Evolutionary conservation across 2,797 vertebrate genomes (phyloP).

Genomic region (Mastacembelus armatus): DNA sequence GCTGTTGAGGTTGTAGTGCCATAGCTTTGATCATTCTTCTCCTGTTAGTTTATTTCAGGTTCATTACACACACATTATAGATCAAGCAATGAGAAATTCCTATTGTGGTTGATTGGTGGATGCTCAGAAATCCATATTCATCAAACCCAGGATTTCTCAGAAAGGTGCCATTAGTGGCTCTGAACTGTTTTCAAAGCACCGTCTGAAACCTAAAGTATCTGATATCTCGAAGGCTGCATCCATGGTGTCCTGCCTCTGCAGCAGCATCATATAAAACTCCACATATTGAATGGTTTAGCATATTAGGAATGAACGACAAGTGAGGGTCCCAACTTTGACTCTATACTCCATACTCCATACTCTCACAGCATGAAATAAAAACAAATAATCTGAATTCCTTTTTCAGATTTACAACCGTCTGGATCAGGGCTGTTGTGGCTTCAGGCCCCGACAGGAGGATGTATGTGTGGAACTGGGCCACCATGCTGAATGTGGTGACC

Average conservation of each 20-base stretch:
- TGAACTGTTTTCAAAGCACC: too few relatives aligned
- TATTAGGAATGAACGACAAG: too few relatives aligned
- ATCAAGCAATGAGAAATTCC: not conserved
- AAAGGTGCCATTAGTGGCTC: not conserved
- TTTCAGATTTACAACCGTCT: constrained; percentile 92
- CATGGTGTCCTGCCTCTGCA: too few relatives aligned
- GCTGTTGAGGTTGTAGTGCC: not conserved
- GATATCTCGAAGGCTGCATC: not conserved
- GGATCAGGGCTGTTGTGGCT: constrained; percentile 94
- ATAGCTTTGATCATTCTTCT: constrained; percentile 1
- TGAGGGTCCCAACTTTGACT: not conserved
- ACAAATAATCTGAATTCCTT: not conserved
- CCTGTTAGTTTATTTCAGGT: not conserved
- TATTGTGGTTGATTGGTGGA: too few relatives aligned
- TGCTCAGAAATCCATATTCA: too few relatives aligned
- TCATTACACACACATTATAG: not conserved
- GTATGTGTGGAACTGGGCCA: constrained; percentile 82
- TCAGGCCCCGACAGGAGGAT: constrained; percentile 91
- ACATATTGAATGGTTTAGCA: too few relatives aligned
- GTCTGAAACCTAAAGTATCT: not conserved
- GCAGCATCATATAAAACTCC: too few relatives aligned
- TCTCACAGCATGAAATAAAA: not conserved
- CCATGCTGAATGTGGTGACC: constrained; percentile 82
- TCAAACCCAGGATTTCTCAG: too few relatives aligned
- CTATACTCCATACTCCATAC: too few relatives aligned